Conservation (phyloP, 2,113 vertebrate genomes). For the Plectropomus leopardus region DNA sequence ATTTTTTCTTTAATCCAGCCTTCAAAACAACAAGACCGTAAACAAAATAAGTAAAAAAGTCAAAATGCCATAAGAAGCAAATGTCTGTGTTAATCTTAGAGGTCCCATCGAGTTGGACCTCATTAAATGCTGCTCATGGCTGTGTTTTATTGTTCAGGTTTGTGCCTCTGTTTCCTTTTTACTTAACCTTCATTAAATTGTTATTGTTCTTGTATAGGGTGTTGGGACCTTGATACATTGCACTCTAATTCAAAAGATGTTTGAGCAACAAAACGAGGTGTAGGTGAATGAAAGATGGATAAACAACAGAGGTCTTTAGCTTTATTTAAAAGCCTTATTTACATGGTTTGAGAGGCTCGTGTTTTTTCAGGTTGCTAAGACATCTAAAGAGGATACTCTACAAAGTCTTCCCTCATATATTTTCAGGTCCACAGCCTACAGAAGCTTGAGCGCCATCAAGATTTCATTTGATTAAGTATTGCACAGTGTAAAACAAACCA, state of each 20-base stretch:
- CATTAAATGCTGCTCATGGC: neutral
- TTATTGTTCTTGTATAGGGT: slow-evolving; percentile 14
- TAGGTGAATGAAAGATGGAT: neutral
- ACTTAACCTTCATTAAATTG: slow-evolving; percentile 34
- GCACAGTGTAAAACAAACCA: neutral
- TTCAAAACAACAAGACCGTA: neutral
- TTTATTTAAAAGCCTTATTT: slow-evolving; percentile 6
- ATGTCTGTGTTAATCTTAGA: neutral
- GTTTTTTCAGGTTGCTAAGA: neutral
- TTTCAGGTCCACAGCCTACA: neutral
- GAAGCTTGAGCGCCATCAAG: neutral
- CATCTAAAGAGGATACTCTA: neutral
- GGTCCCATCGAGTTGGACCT: neutral
- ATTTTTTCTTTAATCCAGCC: neutral
- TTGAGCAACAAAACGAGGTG: neutral
- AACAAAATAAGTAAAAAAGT: neutral
- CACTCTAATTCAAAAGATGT: slow-evolving; percentile 22
- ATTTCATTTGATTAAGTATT: slow-evolving; percentile 20
- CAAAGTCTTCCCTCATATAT: neutral
- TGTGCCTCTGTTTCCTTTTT: slow-evolving; percentile 12
- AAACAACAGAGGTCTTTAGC: neutral
- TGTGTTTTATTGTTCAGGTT: slow-evolving; percentile 4
- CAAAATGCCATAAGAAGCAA: neutral
- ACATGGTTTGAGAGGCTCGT: neutral
- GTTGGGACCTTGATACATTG: slow-evolving; percentile 6